phyloP scores from a whole-genome alignment of 1,140 invertebrate species.

The Ridgeia piscesae region DNA sequence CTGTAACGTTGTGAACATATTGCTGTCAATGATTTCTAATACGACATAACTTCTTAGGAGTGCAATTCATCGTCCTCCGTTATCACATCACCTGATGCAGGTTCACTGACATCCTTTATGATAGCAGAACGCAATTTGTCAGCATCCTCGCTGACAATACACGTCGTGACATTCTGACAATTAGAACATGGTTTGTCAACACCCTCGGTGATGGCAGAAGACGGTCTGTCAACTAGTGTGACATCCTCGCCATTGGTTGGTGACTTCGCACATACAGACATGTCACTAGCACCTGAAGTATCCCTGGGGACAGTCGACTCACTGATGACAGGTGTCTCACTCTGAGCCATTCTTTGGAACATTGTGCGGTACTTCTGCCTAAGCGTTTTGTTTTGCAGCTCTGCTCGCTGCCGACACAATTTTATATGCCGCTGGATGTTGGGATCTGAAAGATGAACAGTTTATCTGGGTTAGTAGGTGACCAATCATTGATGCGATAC shows the following conservation, averaged over 20 bases:
- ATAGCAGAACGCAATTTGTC: not conserved
- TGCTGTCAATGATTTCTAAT: too few species aligned
- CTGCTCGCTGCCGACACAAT: conserved; percentile 13
- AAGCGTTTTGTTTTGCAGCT: conserved; percentile 21
- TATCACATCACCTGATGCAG: not conserved
- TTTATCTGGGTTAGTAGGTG: not conserved
- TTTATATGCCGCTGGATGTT: conserved; percentile 20
- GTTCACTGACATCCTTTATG: not conserved
- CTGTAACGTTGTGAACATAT: not conserved
- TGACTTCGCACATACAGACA: not conserved
- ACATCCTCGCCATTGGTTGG: not conserved
- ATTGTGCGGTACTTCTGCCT: conserved; percentile 20
- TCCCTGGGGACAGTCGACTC: not conserved
- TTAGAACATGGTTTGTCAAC: too few species aligned
- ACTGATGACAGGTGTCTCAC: not conserved
- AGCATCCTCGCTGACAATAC: too few species aligned
- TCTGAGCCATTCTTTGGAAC: conserved; percentile 6
- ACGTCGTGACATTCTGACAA: too few species aligned
- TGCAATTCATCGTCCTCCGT: not conserved
- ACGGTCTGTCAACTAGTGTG: not conserved
- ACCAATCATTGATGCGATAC: too few species aligned
- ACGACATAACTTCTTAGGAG: not conserved
- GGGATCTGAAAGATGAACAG: conserved; percentile 20
- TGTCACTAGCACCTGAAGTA: not conserved
- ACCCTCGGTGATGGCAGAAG: not conserved